Conservation (phyloP, 2,797 vertebrate genomes). For the Tamandua tetradactyla region DNA sequence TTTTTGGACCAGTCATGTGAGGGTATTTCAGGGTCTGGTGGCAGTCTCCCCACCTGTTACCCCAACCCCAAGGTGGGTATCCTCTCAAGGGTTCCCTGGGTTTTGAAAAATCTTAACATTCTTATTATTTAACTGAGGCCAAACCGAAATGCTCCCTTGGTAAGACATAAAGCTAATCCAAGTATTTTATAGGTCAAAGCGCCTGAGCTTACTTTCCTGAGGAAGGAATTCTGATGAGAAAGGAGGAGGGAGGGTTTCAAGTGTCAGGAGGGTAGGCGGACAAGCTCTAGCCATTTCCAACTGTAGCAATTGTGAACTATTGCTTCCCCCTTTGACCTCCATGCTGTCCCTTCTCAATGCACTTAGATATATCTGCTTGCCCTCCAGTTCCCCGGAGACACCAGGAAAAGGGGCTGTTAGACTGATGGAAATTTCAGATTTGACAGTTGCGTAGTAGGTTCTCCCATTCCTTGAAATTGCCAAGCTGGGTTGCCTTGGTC, state of each 20-base stretch:
- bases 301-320: fast-evolving
- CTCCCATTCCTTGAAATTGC: background rate
- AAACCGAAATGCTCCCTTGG: background rate
- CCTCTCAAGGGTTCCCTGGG: background rate
- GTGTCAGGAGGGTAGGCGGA: background rate
- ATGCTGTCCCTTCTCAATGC: background rate
- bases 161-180: background rate
- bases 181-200: background rate
- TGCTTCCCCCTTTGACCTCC: background rate
- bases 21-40: background rate
- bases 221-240: background rate
- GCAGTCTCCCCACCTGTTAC: background rate
- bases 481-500: background rate
- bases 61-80: background rate
- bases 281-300: background rate
- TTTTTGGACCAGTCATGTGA: background rate
- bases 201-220: background rate
- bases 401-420: background rate
- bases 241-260: background rate
- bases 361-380: background rate
- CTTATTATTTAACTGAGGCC: background rate
- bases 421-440: background rate
- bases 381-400: background rate
- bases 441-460: background rate
- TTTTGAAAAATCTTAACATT: background rate